These are phyloP conservation scores for Glaucidium brasilianum DNA, from an alignment of 2,113 vertebrate genomes.

Conservation along the genomic window DNA sequence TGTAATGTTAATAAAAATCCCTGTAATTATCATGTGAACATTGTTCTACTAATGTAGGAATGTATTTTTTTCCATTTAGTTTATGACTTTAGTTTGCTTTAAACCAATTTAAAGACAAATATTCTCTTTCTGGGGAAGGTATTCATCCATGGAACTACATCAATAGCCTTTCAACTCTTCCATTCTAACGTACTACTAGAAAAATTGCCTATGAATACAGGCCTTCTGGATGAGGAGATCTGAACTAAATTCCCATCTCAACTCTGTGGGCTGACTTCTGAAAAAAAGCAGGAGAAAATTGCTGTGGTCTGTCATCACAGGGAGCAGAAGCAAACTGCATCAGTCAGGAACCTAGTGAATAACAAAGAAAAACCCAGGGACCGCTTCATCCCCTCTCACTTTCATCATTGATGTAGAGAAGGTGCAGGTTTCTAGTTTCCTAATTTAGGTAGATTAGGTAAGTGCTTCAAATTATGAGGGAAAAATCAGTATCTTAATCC, in stretches of 20 bases:
- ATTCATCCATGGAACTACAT: not conserved
- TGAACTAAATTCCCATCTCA: not conserved
- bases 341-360: not conserved
- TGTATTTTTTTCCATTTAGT: not conserved
- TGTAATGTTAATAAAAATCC: not conserved
- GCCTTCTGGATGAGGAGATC: not conserved
- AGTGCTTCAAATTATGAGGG: not conserved
- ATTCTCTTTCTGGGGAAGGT: not conserved
- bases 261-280: not conserved
- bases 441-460: not conserved
- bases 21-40: not conserved
- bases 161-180: not conserved
- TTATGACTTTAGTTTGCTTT: not conserved
- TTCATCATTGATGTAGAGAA: not conserved
- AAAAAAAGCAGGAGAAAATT: not conserved
- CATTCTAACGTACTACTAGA: not conserved
- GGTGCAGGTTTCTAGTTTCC: not conserved
- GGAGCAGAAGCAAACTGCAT: not conserved
- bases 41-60: not conserved
- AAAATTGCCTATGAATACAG: not conserved
- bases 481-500: not conserved
- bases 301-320: fast-evolving
- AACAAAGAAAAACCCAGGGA: not conserved
- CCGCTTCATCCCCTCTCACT: not conserved
- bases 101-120: not conserved